Percentiles rank a stretch among this genome's conserved stretches.
These are phyloP conservation scores for Scomberomorus guttatus DNA, from an alignment of 2,797 vertebrate species.

Conservation along the genomic window DNA sequence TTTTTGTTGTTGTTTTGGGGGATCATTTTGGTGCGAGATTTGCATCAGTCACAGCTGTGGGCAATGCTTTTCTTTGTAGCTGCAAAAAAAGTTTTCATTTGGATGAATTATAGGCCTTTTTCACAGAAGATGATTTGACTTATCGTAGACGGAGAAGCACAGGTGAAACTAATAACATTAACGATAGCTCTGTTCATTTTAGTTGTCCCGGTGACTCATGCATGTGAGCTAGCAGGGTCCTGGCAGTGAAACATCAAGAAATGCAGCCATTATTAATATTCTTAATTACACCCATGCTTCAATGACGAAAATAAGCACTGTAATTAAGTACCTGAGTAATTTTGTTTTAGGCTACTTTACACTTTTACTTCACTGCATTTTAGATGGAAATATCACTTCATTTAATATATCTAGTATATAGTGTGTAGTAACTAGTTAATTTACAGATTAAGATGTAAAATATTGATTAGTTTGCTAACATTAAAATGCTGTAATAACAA, in stretches of 20 bases:
- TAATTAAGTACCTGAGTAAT: neutral
- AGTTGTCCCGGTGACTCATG: constrained; percentile 22
- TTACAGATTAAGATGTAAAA: neutral
- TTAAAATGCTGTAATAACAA: neutral
- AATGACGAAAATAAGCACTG: neutral
- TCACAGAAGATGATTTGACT: neutral
- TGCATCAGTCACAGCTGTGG: constrained; percentile 29
- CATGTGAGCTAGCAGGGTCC: neutral
- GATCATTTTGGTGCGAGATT: constrained; percentile 33
- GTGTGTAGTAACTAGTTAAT: neutral
- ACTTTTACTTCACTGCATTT: neutral
- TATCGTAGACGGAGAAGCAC: neutral
- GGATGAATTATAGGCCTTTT: constrained; percentile 22
- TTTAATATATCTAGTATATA: neutral
- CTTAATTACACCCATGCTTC: constrained; percentile 10
- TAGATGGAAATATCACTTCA: neutral
- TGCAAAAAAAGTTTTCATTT: constrained; percentile 32
- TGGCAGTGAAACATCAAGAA: constrained; percentile 4
- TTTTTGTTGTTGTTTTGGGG: constrained; percentile 49
- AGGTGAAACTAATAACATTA: constrained; percentile 35
- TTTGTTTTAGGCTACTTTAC: neutral
- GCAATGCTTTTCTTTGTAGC: neutral
- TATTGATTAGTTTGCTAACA: neutral
- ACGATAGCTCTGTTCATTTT: constrained; percentile 8
- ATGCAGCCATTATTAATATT: constrained; percentile 16